Evolutionary conservation across 2,797 vertebrate genomes (phyloP).

Genomic region (Pipistrellus pygmaeus): DNA sequence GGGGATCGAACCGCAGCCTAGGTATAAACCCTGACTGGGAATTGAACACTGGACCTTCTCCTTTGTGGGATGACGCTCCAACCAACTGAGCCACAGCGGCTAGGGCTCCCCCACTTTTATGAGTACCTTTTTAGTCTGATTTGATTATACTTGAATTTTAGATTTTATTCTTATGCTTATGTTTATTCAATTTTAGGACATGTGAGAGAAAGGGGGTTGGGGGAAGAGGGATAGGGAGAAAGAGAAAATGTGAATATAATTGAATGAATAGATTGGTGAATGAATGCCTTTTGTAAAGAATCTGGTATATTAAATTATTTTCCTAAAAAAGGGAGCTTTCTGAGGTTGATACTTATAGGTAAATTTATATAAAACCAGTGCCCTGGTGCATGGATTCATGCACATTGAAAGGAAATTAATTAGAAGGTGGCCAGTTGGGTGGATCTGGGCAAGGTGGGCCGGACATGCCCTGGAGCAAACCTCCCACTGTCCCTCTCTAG

Average conservation of each 20-base stretch:
- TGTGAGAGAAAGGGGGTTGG: not conserved
- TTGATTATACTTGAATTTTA: constrained; percentile 42
- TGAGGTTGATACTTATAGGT: not conserved
- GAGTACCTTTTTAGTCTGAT: not conserved
- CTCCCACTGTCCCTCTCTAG: too few species aligned
- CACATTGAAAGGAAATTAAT: too few species aligned
- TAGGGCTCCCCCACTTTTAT: not conserved
- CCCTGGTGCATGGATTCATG: too few species aligned
- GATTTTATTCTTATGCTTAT: not conserved
- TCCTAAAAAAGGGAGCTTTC: not conserved
- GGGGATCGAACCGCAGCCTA: not conserved
- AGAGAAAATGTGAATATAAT: not conserved
- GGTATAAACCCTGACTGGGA: not conserved
- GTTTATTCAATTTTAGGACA: not conserved
- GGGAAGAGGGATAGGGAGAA: not conserved
- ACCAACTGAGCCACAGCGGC: not conserved
- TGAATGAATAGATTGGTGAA: not conserved
- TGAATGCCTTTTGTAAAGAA: constrained; percentile 26
- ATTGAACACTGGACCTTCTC: not conserved
- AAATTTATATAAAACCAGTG: not conserved
- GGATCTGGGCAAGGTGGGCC: too few species aligned
- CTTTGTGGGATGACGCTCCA: not conserved
- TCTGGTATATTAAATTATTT: not conserved
- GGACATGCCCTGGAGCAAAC: too few species aligned
- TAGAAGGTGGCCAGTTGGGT: too few species aligned